Base-by-base conservation (phyloP, 2,113 vertebrate genomes). In the Speoplatyrhinus poulsoni region DNA sequence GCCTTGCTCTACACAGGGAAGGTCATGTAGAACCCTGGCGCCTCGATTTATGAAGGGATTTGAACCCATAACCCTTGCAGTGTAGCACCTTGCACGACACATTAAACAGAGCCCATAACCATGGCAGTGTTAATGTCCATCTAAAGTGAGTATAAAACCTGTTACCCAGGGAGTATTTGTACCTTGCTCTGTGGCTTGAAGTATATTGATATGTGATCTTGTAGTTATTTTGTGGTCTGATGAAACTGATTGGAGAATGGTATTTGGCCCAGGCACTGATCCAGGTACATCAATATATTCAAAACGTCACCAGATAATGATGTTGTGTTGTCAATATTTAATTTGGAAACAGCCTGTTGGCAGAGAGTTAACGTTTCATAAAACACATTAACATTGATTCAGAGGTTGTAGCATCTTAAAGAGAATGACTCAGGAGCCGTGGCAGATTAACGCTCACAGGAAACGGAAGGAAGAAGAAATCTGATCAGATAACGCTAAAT, bases 361-460 rank as follows among this genome's bases (percentile, higher is more conserved):
- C 73, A 61, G 60, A 55, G 4, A 64, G 80, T 73, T 82, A 78
- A 86, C 84, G 85, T 88, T 89, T 89, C 76, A 85, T 82, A 78
- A 82, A 87, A 76, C 77, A 78, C 86, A 85, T 87, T 80, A 88
- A 76, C 80, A 85, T 76, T 61, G 85, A 88, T 87, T 86, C 64
- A 83, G 56, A 56, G 15, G 67, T 64, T 47, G 71, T 9, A 16
- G 60, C 65, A 71, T 69, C 82, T 82, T 73, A 76, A 74, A 85
- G 85, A 13, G 56, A 72, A 85, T 78, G 72, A 86, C 74, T 32
- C 47, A 36, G 57, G 26, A 33, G 26, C 26, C 17, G 33, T 59
- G 59, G 55, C 61, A 80, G 69, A 59, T 50, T 41, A 77, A 41
- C 36, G 5, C 6, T 41, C 36, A 41, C 36, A 41, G 36, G 36